Base-by-base conservation (phyloP, 2,888 invertebrate genomes). In the Hoplodrina ambigua region DNA sequence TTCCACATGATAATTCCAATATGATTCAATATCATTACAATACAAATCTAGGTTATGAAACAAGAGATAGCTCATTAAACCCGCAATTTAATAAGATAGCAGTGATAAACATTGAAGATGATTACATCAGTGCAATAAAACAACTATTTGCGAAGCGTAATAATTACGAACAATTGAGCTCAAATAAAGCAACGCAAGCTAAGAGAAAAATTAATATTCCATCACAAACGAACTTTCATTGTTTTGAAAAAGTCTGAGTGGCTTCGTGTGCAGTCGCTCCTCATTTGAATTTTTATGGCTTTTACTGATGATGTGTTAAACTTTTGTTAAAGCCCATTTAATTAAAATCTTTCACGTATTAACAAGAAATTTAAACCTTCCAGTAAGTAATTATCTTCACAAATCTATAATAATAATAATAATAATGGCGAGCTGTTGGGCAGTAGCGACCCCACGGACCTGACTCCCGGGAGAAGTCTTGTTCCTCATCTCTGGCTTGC, bases 271-370 rank as follows among this genome's bases (percentile, higher is more conserved):
- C n/a, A 65, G 65, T 61, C 77, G 75, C 57, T 72, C 62, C 81
- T 86, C 85, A 86, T 88, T 88, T 85, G 80, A 86, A 86, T 86
- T 81, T 86, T 83, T 84, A 87, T 87, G 66, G 69, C 70, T 69
- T 71, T 65, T 69, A 77, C 69, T 71, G 53, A 33, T 80, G 76
- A 73, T 56, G 60, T 63, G 41, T 10, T 33, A 80, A 81, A 75
- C 75, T 73, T 81, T 83, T 71, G 62, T 67, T 52, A 50, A 50
- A 5, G 17, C 20, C 55, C 53, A 52, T 62, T 69, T 49, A 72
- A 81, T 71, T 69, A 58, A 84, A 72, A 74, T 71, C 13, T 25
- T 69, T 70, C 68, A 53, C 78, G 67, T 72, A 72, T 33, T 61
- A 57, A 57, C 65, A 73, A 67, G 37, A 81, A 69, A 69, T 50